Percentiles rank a stretch among this genome's conserved stretches.
These are phyloP conservation scores for Heliothis virescens DNA, from an alignment of 1,140 invertebrate genomes.

Conservation along the genomic window DNA sequence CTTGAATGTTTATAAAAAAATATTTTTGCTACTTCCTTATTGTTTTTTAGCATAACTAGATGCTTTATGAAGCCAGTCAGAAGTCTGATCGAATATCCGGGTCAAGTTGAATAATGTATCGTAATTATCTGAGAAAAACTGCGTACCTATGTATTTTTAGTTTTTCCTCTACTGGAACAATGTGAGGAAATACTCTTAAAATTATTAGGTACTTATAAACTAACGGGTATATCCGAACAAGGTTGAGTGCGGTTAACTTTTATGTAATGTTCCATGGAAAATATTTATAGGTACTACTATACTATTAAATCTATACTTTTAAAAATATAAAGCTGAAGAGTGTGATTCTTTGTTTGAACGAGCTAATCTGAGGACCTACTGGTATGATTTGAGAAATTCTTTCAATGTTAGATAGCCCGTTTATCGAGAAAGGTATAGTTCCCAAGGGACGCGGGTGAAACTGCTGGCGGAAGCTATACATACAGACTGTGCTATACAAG, in stretches of 20 bases:
- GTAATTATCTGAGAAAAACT: conserved; percentile 39
- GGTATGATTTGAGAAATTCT: too few relatives aligned
- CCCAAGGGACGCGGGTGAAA: too few relatives aligned
- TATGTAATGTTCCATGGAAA: background rate
- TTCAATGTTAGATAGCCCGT: too few relatives aligned
- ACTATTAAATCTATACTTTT: too few relatives aligned
- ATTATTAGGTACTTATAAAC: background rate
- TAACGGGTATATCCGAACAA: background rate
- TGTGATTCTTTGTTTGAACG: too few relatives aligned
- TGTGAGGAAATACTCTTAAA: conserved; percentile 14
- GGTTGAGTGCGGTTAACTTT: background rate
- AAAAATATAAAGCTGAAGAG: too few relatives aligned
- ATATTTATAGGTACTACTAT: too few relatives aligned
- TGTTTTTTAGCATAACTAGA: conserved; percentile 58
- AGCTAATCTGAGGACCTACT: too few relatives aligned
- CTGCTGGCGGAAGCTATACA: too few relatives aligned
- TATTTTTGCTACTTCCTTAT: conserved; percentile 60
- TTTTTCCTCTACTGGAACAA: conserved; percentile 11
- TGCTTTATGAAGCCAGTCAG: conserved; percentile 45
- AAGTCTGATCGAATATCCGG: conserved; percentile 57
- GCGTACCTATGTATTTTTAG: background rate
- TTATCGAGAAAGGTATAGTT: too few relatives aligned
- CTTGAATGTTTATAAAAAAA: conserved; percentile 55
- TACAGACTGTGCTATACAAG: too few relatives aligned
- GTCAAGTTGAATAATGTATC: conserved; percentile 51